These are phyloP conservation scores for Limnephilus lunatus DNA, from an alignment of 2,888 invertebrate species.

Conservation along the genomic window DNA sequence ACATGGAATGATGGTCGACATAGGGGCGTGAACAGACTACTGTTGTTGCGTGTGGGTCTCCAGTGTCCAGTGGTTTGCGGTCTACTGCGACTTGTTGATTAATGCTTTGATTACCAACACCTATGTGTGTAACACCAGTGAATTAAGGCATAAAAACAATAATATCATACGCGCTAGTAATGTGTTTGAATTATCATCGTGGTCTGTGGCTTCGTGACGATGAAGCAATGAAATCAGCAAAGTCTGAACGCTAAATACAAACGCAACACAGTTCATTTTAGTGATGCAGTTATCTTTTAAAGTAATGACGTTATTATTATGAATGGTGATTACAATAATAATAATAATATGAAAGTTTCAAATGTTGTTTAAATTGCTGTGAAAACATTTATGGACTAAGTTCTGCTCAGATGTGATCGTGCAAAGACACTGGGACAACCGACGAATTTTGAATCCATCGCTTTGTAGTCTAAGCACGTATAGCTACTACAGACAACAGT, in stretches of 20 bases:
- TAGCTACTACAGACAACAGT: not conserved
- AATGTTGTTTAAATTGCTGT: not conserved
- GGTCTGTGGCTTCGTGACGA: not conserved
- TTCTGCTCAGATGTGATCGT: not conserved
- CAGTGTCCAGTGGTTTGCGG: not conserved
- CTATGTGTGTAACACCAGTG: not conserved
- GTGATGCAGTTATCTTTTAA: not conserved
- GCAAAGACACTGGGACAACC: not conserved
- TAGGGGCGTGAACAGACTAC: slow-evolving; percentile 2
- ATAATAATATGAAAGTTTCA: not conserved
- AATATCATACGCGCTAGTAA: not conserved
- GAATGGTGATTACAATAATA: not conserved
- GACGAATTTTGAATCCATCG: not conserved
- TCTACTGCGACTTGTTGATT: not conserved
- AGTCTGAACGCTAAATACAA: not conserved
- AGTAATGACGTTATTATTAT: not conserved
- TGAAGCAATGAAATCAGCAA: not conserved
- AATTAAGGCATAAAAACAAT: not conserved
- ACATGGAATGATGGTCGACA: not conserved
- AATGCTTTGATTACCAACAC: not conserved
- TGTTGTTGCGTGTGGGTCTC: not conserved
- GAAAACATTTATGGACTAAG: not conserved
- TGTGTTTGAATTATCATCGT: not conserved
- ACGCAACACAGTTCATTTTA: not conserved
- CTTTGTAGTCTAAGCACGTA: not conserved